These are phyloP conservation scores for Diprion similis DNA, from an alignment of 1,140 invertebrate genomes.

Conservation along the genomic window DNA sequence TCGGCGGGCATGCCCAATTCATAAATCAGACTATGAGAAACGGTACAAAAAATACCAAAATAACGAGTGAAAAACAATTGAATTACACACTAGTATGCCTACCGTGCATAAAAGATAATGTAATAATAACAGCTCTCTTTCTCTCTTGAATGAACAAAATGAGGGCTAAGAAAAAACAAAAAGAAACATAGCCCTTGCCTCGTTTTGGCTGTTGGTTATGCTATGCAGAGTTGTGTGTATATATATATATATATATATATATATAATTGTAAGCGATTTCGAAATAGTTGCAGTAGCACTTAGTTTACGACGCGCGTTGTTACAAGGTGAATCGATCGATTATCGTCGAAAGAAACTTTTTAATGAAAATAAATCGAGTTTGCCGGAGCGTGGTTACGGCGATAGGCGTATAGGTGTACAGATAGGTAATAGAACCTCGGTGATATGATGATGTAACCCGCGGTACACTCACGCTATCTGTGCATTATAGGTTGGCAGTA, in stretches of 20 bases:
- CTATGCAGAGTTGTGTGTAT: too few species aligned
- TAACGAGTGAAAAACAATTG: not conserved
- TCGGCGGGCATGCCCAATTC: too few species aligned
- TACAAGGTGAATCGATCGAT: not conserved
- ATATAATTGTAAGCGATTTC: not conserved
- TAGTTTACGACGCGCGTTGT: not conserved
- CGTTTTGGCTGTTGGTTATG: too few species aligned
- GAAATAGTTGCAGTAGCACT: not conserved
- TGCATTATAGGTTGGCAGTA: not conserved
- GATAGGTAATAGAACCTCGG: not conserved
- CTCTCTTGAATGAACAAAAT: not conserved
- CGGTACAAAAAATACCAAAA: not conserved
- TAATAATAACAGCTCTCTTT: not conserved
- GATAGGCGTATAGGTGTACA: not conserved
- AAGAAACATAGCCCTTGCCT: too few species aligned
- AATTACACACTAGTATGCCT: not conserved
- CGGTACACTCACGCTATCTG: not conserved
- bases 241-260: not conserved
- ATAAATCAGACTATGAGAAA: too few species aligned
- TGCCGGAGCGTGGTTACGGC: not conserved
- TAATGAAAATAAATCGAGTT: conserved; percentile 1
- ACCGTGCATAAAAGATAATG: not conserved
- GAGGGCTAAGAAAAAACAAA: not conserved
- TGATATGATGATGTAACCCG: not conserved
- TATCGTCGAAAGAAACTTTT: not conserved